Percentiles rank a stretch among this genome's conserved stretches.
phyloP scores from a whole-genome alignment of 1,140 invertebrate species.

The Drosophila bocki region DNA sequence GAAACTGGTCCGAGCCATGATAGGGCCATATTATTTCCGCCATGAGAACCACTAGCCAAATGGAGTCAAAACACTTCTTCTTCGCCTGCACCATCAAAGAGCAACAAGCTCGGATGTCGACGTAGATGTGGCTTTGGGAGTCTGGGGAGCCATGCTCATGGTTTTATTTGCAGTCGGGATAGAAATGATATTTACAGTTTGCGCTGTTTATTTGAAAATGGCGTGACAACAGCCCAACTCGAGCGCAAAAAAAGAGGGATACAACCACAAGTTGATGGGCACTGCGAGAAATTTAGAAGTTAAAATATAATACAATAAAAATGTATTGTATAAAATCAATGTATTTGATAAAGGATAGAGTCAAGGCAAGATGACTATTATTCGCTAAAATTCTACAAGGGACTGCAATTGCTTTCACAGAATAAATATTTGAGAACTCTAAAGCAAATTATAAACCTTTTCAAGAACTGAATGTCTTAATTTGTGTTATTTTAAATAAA shows the following conservation, averaged over 20 bases:
- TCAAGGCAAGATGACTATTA: no score
- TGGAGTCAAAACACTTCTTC: slow-evolving; percentile 4
- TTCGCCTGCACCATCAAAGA: slow-evolving; percentile 2
- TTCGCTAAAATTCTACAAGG: no score
- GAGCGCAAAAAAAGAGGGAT: not conserved
- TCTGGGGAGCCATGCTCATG: slow-evolving; percentile 50
- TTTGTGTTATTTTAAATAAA: no score
- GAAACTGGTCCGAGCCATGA: slow-evolving; percentile 52
- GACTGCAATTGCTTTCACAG: not conserved
- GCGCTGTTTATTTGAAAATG: slow-evolving; percentile 61
- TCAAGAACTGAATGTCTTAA: no score
- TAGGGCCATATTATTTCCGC: slow-evolving; percentile 72
- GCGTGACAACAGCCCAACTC: slow-evolving; percentile 46
- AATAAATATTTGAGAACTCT: no score
- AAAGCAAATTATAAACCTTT: no score
- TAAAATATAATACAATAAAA: not conserved
- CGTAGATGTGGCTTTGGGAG: slow-evolving; percentile 9
- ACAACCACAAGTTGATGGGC: slow-evolving; percentile 4
- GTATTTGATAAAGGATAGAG: not conserved
- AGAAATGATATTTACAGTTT: slow-evolving; percentile 65
- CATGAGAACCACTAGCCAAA: slow-evolving; percentile 61
- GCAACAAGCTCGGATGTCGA: slow-evolving; percentile 8
- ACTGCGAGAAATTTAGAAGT: slow-evolving; percentile 1
- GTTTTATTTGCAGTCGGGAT: slow-evolving; percentile 60
- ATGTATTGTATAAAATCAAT: not conserved